Evolutionary conservation across 2,888 invertebrate genomes (phyloP).

Genomic region (Sacculina carcini): DNA sequence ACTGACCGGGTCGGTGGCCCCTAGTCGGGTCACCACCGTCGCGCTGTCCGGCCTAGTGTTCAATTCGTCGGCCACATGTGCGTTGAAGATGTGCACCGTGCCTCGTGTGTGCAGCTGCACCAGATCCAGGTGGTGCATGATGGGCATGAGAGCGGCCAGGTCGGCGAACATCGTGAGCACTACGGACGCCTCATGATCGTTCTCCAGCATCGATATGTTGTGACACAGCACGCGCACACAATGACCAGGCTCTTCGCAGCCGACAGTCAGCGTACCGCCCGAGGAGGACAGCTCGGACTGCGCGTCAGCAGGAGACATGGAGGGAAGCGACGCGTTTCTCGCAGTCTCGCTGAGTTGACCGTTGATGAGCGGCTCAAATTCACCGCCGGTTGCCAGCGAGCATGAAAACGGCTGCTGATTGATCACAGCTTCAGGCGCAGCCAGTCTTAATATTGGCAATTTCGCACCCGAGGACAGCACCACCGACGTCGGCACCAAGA

Average conservation of each 20-base stretch:
- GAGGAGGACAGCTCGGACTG: no score
- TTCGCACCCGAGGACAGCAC: neutral
- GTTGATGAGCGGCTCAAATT: neutral
- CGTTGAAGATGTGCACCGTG: neutral
- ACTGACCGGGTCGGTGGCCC: neutral
- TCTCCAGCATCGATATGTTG: neutral
- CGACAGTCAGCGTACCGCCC: neutral
- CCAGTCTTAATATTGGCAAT: neutral
- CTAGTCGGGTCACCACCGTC: neutral
- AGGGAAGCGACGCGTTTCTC: neutral
- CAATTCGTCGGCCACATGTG: neutral
- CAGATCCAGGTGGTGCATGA: neutral
- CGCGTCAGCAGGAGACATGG: neutral
- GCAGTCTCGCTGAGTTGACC: neutral
- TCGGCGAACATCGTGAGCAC: neutral
- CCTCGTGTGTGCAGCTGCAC: neutral
- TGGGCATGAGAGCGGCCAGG: neutral
- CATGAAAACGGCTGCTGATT: neutral
- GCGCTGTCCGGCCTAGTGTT: neutral
- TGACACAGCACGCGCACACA: neutral
- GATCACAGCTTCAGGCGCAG: neutral
- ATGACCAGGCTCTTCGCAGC: neutral
- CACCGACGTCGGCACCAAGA: neutral
- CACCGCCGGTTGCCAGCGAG: neutral
- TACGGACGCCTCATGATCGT: neutral